A percentile compares a stretch with the other conserved stretches of the same genome.
phyloP scores from a whole-genome alignment of 1,140 invertebrate genomes.

The Streblospio benedicti region DNA sequence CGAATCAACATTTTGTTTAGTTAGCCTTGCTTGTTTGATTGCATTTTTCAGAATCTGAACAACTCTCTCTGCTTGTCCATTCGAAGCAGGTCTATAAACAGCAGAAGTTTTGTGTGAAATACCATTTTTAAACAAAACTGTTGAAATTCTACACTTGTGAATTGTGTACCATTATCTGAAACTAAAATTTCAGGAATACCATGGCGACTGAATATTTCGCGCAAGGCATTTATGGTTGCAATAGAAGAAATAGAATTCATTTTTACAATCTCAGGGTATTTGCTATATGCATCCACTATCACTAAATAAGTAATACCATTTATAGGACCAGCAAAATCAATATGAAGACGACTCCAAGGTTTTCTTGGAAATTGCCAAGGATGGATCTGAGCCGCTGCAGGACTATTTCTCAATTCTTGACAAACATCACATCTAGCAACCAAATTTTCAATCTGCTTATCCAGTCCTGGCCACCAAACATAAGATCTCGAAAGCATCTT shows the following conservation, averaged over 20 bases:
- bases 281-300: constrained; percentile 8
- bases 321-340: constrained; percentile 34
- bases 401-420: constrained; percentile 24
- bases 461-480: constrained; percentile 7
- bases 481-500: neutral
- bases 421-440: constrained; percentile 18
- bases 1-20: no score
- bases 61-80: neutral
- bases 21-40: no score
- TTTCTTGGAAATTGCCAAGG: constrained; percentile 33
- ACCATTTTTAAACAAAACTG: neutral
- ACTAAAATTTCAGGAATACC: constrained; percentile 3
- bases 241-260: neutral
- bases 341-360: constrained; percentile 23
- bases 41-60: no score
- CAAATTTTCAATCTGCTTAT: neutral
- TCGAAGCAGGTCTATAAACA: neutral
- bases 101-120: neutral
- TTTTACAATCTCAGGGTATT: neutral
- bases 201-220: constrained; percentile 1
- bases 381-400: constrained; percentile 20
- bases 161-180: neutral
- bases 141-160: constrained; percentile 2
- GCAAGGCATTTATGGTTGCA: neutral
- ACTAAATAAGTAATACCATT: constrained; percentile 32